Evolutionary conservation across 2,113 vertebrate genomes (phyloP), one percentile per base, ranked within the genome.

Genomic region (Ariopsis seemanni): DNA sequence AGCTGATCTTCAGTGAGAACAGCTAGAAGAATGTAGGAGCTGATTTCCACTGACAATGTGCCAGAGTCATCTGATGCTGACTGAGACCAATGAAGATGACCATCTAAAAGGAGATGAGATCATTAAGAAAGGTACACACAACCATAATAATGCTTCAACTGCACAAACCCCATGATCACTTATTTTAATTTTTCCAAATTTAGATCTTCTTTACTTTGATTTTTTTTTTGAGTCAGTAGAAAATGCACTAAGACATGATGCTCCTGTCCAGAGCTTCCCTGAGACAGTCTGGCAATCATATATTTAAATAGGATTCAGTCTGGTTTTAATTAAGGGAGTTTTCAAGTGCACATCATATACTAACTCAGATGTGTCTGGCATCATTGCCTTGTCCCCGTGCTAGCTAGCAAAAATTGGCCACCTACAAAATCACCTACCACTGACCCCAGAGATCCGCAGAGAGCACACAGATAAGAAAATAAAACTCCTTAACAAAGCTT

Each of bases 21-120:
- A 22, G 72, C 72, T 75, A 75, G 42, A 42, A 75, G 20, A 10
- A 77, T 48, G 1, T 77, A 77, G 22, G 74, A 77, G 2, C 48
- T 77, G 48, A 77, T 53, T 55, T 78, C 75, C 75, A 78, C 75
- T 78, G 75, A 78, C 75, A 78, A 27, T 15, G 22, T 1, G 0
- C 6, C 6, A 0, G 75, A 53, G 1, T 78, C 50, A 27, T 78
- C 75, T 27, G 6, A 78, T n/a, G 22, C 75, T 78, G 88, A 81
- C 57, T 90, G 90, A 72, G 90, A 83, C 89, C 85, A 90, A 30
- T 87, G 85, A 42, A 89, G 85, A 0, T 57, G 72, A 91, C 55
- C 55, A 50, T 75, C 83, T 85, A 9, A 48, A 60, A 75, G 17
- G 34, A 42, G 34, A 42, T 42, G 34, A 42, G 34, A 42, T 42